These are phyloP conservation scores for Pogonocichla stellata DNA, from an alignment of 2,113 vertebrate genomes.

Conservation along the genomic window DNA sequence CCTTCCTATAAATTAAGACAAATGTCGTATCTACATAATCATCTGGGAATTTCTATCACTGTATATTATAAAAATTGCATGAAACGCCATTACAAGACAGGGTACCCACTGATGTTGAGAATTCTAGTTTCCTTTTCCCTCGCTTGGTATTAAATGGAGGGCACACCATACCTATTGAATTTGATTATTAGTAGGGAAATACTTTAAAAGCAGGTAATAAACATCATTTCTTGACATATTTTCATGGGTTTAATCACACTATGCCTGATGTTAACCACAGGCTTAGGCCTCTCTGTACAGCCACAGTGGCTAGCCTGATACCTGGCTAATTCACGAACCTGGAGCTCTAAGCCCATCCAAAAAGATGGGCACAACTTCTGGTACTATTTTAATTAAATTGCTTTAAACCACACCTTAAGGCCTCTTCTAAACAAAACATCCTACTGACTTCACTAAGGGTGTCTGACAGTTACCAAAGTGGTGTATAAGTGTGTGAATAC, in stretches of 20 bases:
- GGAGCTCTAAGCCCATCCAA: background rate
- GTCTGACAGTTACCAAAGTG: background rate
- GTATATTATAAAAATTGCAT: background rate
- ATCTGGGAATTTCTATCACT: background rate
- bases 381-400: background rate
- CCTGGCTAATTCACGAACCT: background rate
- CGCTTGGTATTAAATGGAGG: background rate
- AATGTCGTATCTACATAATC: background rate
- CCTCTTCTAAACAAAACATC: background rate
- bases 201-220: background rate
- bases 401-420: background rate
- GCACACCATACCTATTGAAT: background rate
- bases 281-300: background rate
- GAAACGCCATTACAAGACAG: background rate
- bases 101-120: background rate
- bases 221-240: background rate
- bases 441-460: background rate
- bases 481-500: background rate
- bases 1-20: background rate
- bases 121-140: background rate
- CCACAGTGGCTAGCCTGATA: background rate
- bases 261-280: background rate
- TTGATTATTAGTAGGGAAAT: background rate
- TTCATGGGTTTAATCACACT: background rate
- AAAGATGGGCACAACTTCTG: background rate